Conservation (phyloP, 2,797 vertebrate genomes). For the Chrysolophus pictus region DNA sequence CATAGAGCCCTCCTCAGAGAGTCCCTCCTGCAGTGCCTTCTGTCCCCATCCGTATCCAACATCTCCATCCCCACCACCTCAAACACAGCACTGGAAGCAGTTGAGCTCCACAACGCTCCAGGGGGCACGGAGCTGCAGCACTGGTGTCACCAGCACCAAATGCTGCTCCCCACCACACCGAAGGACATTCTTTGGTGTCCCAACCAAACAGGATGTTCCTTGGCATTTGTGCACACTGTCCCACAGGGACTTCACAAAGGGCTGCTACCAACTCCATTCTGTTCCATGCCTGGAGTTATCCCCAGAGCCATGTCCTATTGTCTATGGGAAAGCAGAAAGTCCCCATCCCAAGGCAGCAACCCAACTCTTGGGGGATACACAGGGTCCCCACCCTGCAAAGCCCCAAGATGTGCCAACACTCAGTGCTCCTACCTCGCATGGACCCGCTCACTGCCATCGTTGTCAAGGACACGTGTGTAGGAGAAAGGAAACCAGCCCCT, state of each 20-base stretch:
- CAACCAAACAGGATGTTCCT: neutral
- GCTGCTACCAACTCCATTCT: neutral
- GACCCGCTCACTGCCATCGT: conserved; percentile 78
- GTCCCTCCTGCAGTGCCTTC: neutral
- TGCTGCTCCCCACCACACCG: neutral
- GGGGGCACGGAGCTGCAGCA: neutral
- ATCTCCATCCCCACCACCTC: neutral
- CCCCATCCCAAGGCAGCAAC: neutral
- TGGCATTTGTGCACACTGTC: neutral
- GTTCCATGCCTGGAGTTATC: neutral
- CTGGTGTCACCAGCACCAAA: neutral
- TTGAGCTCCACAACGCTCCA: neutral
- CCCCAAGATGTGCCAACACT: neutral
- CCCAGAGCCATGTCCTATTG: fast-evolving
- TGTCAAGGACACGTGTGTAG: conserved; percentile 91
- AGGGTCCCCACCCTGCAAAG: neutral
- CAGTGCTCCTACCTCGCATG: conserved; percentile 85
- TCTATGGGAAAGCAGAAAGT: fast-evolving
- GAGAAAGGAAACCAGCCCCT: conserved; percentile 99
- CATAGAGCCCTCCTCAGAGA: neutral
- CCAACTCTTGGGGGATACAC: too few relatives aligned
- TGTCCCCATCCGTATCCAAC: neutral
- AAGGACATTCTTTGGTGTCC: neutral
- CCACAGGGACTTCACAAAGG: neutral
- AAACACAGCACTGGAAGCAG: neutral